phyloP scores from a whole-genome alignment of 2,888 invertebrate genomes.

The Apotomis capreana region DNA sequence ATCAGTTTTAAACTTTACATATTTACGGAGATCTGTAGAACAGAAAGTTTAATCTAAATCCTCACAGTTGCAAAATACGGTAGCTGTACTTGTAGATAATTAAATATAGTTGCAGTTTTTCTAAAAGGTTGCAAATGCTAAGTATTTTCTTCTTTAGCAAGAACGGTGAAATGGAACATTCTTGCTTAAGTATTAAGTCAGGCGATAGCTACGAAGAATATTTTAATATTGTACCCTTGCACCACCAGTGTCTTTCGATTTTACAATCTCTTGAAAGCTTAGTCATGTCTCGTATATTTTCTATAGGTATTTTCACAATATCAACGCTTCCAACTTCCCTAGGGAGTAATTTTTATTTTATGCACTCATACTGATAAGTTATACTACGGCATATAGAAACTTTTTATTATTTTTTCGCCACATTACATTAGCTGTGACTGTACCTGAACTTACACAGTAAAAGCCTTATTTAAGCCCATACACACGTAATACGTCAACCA shows the following conservation, averaged over 20 bases:
- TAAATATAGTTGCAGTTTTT: conserved; percentile 1
- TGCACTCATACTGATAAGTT: not conserved
- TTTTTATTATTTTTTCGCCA: too few species aligned
- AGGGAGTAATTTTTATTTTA: conserved; percentile 21
- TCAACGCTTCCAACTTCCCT: conserved; percentile 1
- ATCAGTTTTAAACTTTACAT: conserved; percentile 15
- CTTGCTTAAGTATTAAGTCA: conserved; percentile 5
- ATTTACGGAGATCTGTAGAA: not conserved
- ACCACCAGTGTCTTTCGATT: conserved; percentile 23
- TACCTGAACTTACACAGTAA: too few species aligned
- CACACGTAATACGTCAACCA: too few species aligned
- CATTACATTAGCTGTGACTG: too few species aligned
- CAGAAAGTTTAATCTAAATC: not conserved
- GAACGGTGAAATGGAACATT: conserved; percentile 15
- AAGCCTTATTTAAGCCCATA: too few species aligned
- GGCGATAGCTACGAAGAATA: conserved; percentile 18
- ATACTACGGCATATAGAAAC: too few species aligned
- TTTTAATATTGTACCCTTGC: conserved; percentile 23
- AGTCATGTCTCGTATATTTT: conserved; percentile 28
- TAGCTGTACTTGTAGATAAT: not conserved
- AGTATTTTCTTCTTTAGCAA: conserved; percentile 10
- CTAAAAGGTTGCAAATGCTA: not conserved
- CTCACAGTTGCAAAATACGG: conserved; percentile 1
- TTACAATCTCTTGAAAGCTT: conserved; percentile 39
- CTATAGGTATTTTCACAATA: conserved; percentile 20